Evolutionary conservation across 2,888 invertebrate genomes (phyloP).

Genomic region (Ferdinandea cuprea): DNA sequence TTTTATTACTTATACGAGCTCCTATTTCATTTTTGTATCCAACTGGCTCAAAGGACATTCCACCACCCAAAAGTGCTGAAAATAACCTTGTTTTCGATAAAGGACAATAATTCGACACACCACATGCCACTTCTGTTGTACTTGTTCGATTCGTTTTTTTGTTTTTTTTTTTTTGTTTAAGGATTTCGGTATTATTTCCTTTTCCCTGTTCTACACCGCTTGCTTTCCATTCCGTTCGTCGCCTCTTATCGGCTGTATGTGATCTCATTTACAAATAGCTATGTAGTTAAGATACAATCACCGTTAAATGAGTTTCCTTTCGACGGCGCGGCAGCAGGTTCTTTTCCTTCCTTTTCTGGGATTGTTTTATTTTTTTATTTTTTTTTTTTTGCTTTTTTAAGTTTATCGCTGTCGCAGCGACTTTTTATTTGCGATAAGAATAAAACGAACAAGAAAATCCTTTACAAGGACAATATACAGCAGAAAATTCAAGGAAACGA

Average conservation of each 20-base stretch:
- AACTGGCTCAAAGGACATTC: constrained; percentile 64
- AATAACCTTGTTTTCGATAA: constrained; percentile 71
- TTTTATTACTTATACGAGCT: constrained; percentile 61
- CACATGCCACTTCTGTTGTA: constrained; percentile 74
- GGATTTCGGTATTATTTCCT: constrained; percentile 67
- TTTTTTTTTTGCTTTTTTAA: constrained; percentile 32
- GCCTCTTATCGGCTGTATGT: constrained; percentile 72
- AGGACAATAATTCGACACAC: constrained; percentile 74
- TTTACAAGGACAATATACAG: constrained; percentile 27
- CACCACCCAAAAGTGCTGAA: constrained; percentile 62
- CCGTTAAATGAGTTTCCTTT: constrained; percentile 72
- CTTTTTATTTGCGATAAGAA: constrained; percentile 65
- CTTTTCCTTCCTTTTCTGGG: not conserved
- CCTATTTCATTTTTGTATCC: not conserved
- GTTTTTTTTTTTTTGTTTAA: too few relatives aligned
- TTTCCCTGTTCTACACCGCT: not conserved
- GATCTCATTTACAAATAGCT: constrained; percentile 75
- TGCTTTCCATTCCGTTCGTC: constrained; percentile 44
- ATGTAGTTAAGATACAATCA: constrained; percentile 75
- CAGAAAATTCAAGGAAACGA: not conserved
- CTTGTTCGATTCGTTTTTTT: constrained; percentile 29
- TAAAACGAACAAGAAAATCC: constrained; percentile 58
- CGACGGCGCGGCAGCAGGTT: too few relatives aligned
- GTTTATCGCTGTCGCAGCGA: constrained; percentile 71
- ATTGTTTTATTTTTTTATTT: constrained; percentile 15